Conservation (phyloP, 2,113 vertebrate species). For the Corythaixoides concolor region DNA sequence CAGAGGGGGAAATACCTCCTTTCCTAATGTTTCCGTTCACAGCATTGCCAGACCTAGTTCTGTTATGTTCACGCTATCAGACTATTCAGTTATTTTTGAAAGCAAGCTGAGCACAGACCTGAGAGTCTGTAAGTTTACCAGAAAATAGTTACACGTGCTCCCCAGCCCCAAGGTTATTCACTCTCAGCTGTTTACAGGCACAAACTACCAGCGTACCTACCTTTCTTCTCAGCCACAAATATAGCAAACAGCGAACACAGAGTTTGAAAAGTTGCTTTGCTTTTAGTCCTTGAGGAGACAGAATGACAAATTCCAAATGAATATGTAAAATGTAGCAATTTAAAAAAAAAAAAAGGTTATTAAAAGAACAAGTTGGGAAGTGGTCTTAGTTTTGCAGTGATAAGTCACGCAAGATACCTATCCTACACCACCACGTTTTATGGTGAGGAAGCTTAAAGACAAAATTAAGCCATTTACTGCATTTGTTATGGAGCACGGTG, state of each 20-base stretch:
- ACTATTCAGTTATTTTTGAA: neutral
- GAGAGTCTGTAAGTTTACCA: neutral
- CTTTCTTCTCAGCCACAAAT: neutral
- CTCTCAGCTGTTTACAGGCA: neutral
- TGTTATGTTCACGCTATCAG: neutral
- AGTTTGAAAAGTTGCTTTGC: neutral
- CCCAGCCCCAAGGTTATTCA: neutral
- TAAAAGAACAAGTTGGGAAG: neutral
- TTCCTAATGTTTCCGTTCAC: neutral
- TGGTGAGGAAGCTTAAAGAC: neutral
- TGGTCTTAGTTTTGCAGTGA: neutral
- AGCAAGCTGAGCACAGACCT: neutral
- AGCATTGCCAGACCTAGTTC: neutral
- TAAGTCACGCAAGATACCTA: neutral
- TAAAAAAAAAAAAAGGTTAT: neutral
- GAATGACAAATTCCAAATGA: neutral
- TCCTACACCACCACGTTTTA: neutral
- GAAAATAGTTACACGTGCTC: neutral
- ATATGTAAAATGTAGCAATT: neutral
- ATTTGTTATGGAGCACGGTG: neutral
- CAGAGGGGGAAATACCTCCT: neutral
- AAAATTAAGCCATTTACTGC: neutral
- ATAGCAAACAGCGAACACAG: rapidly evolving
- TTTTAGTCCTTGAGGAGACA: neutral
- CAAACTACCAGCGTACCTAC: neutral